Conservation (phyloP, 1,140 invertebrate genomes). For the Maconellicoccus hirsutus region DNA sequence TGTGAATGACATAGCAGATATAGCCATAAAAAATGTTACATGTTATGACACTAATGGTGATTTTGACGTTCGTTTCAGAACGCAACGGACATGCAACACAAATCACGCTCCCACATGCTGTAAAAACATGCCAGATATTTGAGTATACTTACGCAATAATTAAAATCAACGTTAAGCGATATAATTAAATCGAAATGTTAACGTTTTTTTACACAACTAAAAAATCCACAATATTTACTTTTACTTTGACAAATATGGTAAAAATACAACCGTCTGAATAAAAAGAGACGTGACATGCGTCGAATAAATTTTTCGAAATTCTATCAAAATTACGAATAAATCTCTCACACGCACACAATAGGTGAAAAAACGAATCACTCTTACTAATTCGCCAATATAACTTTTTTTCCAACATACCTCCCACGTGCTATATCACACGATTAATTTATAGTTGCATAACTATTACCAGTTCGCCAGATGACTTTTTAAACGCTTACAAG, state of each 20-base stretch:
- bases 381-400: background rate
- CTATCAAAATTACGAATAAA: no score
- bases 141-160: background rate
- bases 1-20: constrained; percentile 8
- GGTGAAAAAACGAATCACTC: background rate
- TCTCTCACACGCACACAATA: no score
- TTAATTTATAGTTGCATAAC: no score
- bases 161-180: no score
- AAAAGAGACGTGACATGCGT: no score
- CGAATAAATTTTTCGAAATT: no score
- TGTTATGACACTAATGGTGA: constrained; percentile 3
- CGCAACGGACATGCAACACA: background rate
- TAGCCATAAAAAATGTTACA: constrained; percentile 9
- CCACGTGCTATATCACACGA: background rate
- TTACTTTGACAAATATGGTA: no score
- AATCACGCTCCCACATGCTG: background rate
- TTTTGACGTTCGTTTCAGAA: background rate
- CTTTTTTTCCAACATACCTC: background rate
- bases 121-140: constrained; percentile 5
- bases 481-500: background rate
- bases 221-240: no score
- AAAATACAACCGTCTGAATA: no score
- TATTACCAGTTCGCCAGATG: background rate
- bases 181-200: no score
- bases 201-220: no score